Evolutionary conservation across 2,797 vertebrate species (phyloP).

Genomic region (Rhinella marina): DNA sequence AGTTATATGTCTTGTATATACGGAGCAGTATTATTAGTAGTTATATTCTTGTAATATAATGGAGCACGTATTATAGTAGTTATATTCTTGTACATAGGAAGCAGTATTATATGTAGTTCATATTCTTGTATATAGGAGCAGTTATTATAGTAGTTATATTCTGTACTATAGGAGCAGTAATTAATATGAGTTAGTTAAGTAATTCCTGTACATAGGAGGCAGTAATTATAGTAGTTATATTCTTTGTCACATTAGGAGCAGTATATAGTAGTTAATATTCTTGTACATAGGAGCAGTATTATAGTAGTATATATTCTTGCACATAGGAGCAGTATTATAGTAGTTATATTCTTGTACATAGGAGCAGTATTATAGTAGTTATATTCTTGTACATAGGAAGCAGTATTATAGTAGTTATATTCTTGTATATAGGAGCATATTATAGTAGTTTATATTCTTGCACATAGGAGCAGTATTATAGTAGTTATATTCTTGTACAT

Average conservation of each 20-base stretch:
- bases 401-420: conserved; percentile 6
- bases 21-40: not conserved
- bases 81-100: not conserved
- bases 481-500: conserved; percentile 5
- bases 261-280: too few species aligned
- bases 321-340: conserved; percentile 2
- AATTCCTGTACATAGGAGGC: not conserved
- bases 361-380: not conserved
- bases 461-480: conserved; percentile 4
- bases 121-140: conserved; percentile 1
- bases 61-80: conserved; percentile 1
- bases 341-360: conserved; percentile 8
- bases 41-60: conserved; percentile 11
- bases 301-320: not conserved
- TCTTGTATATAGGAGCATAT: not conserved
- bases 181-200: conserved; percentile 1
- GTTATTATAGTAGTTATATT: conserved; percentile 14
- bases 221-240: not conserved
- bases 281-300: not conserved
- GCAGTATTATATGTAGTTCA: conserved; percentile 5
- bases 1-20: too few species aligned
- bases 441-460: conserved; percentile 7
- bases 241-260: too few species aligned
- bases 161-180: not conserved
- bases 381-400: not conserved